These are phyloP conservation scores for Macrobrachium nipponense DNA, from an alignment of 1,140 invertebrate genomes.

Conservation along the genomic window DNA sequence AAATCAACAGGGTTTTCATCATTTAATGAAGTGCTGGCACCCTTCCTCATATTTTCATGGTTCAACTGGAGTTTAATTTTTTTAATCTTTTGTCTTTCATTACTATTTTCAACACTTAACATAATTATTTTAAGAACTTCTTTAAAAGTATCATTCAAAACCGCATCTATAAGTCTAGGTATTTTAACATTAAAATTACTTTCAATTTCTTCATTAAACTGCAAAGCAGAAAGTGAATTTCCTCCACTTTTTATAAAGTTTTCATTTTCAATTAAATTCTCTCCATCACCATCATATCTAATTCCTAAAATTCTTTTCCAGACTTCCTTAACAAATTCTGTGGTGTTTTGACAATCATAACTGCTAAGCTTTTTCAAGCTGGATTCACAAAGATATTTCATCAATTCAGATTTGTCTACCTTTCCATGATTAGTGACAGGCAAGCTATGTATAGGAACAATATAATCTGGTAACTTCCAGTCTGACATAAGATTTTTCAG, in stretches of 20 bases:
- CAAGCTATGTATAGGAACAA: conserved; percentile 25
- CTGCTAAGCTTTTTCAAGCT: background rate
- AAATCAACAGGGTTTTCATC: no score
- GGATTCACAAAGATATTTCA: background rate
- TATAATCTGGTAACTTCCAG: conserved; percentile 50
- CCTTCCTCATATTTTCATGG: no score
- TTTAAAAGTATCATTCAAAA: conserved; percentile 28
- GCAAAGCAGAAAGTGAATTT: conserved; percentile 39
- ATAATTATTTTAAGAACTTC: conserved; percentile 8
- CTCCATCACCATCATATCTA: background rate
- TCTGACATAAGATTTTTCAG: conserved; percentile 28
- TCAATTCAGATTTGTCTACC: conserved; percentile 18
- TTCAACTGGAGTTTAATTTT: no score
- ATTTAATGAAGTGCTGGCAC: no score
- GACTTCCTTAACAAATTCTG: conserved; percentile 17
- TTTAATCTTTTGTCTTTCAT: background rate
- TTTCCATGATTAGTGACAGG: conserved; percentile 50
- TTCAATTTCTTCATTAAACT: conserved; percentile 36
- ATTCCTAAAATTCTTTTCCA: conserved; percentile 35
- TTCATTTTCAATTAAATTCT: conserved; percentile 5
- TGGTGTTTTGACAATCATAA: background rate
- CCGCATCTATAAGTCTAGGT: conserved; percentile 34
- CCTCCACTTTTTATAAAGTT: conserved; percentile 45
- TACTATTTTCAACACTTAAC: background rate
- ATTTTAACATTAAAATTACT: conserved; percentile 2